Base-by-base conservation (phyloP, 2,888 invertebrate species). In the Drosophila demipolita region DNA sequence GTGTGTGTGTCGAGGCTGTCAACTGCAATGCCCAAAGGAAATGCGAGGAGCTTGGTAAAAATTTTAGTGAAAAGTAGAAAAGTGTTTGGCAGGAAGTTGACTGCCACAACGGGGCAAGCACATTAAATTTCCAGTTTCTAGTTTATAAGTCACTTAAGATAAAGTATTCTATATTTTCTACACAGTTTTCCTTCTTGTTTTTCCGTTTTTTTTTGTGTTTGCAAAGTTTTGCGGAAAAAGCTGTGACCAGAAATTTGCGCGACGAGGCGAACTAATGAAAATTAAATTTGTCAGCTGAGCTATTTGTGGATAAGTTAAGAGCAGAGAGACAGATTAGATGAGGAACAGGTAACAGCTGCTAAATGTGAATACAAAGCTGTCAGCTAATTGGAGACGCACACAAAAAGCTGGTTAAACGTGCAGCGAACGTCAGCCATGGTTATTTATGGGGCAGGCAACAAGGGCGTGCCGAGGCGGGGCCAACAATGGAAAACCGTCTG, bases 11-110 rank as follows among this genome's bases (percentile, higher is more conserved):
- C 23, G 75, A 72, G 68, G 78, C 89, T 90, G 87, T 87, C 89
- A 87, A 87, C 89, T 89, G 85, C 90, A 86, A 88, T 86, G 82
- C 89, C 90, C 89, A 81, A 75, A 83, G 90, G 89, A 87, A 86
- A 83, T 86, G 81, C 89, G 90, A 75, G 75, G 76, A 87, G 87
- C 75, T 70, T 72, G 69, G 70, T 67, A 68, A 80, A 85, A 88
- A 88, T 88, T 73, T 80, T 88, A 70, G 86, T 74, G 76, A 75
- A 82, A 77, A 82, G 78, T 78, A 82, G 20, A 80, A 90, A 78
- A 85, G 83, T 83, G 83, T 70, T 82, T 86, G 90, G 78, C 87
- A 49, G 36, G 89, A 86, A 90, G 80, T 83, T 90, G 77, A 65
- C 23, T 73, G 75, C 83, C 87, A 70, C 81, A 78, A 53, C 75